Base-by-base conservation (phyloP, 2,797 vertebrate genomes). In the Esox lucius region DNA sequence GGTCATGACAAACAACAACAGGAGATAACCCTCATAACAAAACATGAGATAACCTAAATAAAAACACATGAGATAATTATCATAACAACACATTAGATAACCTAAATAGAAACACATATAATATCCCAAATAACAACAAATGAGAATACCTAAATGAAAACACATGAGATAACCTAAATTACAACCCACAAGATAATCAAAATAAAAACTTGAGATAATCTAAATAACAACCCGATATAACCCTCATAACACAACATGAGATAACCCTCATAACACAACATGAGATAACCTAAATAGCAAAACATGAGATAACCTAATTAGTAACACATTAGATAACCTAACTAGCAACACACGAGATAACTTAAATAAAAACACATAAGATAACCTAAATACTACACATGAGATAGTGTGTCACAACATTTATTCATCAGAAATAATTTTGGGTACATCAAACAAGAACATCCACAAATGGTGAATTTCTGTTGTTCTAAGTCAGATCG, bases 341-440 rank as follows among this genome's bases (percentile, higher is more conserved):
- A 1, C 42, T 42, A 42, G 42, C 42, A 68, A 74, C 66, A 76
- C 68, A n/a, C n/a, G n/a, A 79, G 4, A 75, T 84, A 77, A 76
- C 72, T 79, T 72, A 75, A 67, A 2, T 56, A 42, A 42, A 39
- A 42, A 2, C 42, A 46, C 42, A 46, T 46, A 46, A 11, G 11
- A 46, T 46, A 1, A 46, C 11, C 42, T 46, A 46, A 46, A 46
- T 46, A 46, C 39, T 42, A 4, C 4, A 13, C 42, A 46, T 11
- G 1, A 1, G 42, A 46, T 46, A 13, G 6, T 3, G 35, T 39
- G 35, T 39, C 35, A 31, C 28, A 5, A 39, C 35, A 39, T 39
- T 39, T 39, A 39, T 39, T 39, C 35, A 39, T 35, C 35, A 39
- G 35, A 28, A 31, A 31, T 1, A 31, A 31, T 31, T 31, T 1